These are phyloP conservation scores for Paraplagusia blochii DNA, from an alignment of 2,113 vertebrate genomes.

Conservation along the genomic window DNA sequence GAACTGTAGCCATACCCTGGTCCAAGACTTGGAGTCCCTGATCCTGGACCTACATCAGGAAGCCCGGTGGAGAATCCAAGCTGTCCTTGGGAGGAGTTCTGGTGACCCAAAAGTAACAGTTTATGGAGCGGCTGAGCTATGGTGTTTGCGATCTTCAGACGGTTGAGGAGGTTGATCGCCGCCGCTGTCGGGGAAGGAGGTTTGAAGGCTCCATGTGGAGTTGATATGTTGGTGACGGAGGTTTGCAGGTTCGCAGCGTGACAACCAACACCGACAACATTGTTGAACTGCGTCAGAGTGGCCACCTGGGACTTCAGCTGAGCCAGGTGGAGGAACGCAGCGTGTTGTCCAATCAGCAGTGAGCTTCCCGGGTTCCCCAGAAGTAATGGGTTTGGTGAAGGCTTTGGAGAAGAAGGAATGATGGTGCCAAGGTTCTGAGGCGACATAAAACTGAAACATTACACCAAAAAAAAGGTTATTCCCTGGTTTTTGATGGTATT, in stretches of 20 bases:
- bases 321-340: constrained; percentile 86
- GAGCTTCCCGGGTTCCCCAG: constrained; percentile 71
- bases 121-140: constrained; percentile 86
- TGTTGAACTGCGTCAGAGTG: constrained; percentile 80
- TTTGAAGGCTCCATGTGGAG: background rate
- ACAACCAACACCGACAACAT: constrained; percentile 54
- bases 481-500: constrained; percentile 11
- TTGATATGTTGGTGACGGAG: constrained; percentile 23
- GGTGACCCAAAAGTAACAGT: constrained; percentile 78
- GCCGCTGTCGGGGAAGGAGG: constrained; percentile 58
- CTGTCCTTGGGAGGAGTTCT: constrained; percentile 62
- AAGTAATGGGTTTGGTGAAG: constrained; percentile 55
- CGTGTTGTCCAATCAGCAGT: constrained; percentile 82
- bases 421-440: constrained; percentile 85
- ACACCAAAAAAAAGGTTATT: constrained; percentile 72
- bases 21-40: constrained; percentile 49
- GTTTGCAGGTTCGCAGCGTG: constrained; percentile 29
- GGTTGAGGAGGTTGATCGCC: constrained; percentile 78
- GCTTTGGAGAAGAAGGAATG: constrained; percentile 83
- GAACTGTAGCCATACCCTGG: constrained; percentile 31
- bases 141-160: constrained; percentile 83
- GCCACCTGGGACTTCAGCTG: constrained; percentile 80
- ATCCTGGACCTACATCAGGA: constrained; percentile 70
- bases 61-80: constrained; percentile 58
- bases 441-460: constrained; percentile 91